Percentiles rank a stretch among this genome's conserved stretches.
Conservation (phyloP, 2,888 invertebrate species). For the Macaria notata region DNA sequence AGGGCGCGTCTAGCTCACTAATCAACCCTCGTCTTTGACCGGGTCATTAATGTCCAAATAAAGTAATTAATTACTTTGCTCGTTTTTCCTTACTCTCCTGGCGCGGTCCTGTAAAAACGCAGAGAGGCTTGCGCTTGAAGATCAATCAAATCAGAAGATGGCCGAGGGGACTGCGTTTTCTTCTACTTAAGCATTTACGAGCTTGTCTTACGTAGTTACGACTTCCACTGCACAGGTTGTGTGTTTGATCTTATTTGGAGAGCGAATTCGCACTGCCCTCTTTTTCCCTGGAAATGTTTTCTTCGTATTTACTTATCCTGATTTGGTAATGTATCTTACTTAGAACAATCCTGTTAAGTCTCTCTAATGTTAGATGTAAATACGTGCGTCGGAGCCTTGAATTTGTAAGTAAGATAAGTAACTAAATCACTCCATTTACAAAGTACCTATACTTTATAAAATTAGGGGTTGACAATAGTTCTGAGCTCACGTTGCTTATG, state of each 20-base stretch:
- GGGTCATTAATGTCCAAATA: conserved; percentile 80
- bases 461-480: too few relatives aligned
- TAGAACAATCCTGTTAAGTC: conserved; percentile 20
- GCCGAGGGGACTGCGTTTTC: conserved; percentile 55
- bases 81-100: conserved; percentile 72
- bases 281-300: conserved; percentile 22
- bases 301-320: conserved; percentile 26
- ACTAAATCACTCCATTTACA: too few relatives aligned
- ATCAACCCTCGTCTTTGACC: conserved; percentile 73
- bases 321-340: conserved; percentile 24
- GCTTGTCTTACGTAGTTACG: conserved; percentile 64
- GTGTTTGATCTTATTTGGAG: conserved; percentile 52
- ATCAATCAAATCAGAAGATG: conserved; percentile 77
- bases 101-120: conserved; percentile 71
- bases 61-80: conserved; percentile 78
- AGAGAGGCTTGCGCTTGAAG: conserved; percentile 59
- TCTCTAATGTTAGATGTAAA: conserved; percentile 7
- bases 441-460: too few relatives aligned
- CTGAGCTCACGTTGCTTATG: too few relatives aligned
- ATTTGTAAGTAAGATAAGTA: conserved; percentile 4
- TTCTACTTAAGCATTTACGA: conserved; percentile 71
- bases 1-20: conserved; percentile 62
- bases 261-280: conserved; percentile 25
- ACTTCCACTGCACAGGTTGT: conserved; percentile 54
- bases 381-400: conserved; percentile 2